Evolutionary conservation across 2,113 vertebrate species (phyloP).

Genomic region (Corythoichthys haematopterus): DNA sequence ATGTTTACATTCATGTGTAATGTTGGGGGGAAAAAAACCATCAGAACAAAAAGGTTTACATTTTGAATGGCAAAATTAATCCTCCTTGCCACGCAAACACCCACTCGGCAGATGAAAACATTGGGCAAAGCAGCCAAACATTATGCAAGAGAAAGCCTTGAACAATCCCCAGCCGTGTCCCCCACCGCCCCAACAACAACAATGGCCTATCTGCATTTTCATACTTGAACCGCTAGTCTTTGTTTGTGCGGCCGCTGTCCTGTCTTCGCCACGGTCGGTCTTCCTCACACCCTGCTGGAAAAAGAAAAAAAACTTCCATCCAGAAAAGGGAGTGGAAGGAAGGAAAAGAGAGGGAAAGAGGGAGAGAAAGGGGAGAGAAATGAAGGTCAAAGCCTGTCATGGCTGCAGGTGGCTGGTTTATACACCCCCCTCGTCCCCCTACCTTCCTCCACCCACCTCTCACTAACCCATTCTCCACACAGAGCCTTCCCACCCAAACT

Average conservation of each 20-base stretch:
- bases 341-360: constrained; percentile 10
- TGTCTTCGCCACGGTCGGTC: constrained; percentile 73
- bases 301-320: constrained; percentile 52
- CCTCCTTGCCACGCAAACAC: constrained; percentile 32
- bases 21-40: constrained; percentile 8
- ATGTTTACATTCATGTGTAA: not conserved
- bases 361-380: constrained; percentile 54
- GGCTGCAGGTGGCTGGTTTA: constrained; percentile 83
- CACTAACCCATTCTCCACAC: constrained; percentile 71
- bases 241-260: constrained; percentile 74
- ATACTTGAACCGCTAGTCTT: constrained; percentile 84
- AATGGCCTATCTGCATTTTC: constrained; percentile 89
- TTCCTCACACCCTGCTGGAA: constrained; percentile 38
- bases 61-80: constrained; percentile 37
- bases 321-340: constrained; percentile 49
- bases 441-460: constrained; percentile 25
- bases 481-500: constrained; percentile 65
- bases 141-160: constrained; percentile 72
- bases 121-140: constrained; percentile 47
- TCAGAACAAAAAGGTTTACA: constrained; percentile 14
- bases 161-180: constrained; percentile 80
- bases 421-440: constrained; percentile 47
- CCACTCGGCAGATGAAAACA: constrained; percentile 53
- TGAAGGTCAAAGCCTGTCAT: constrained; percentile 90
- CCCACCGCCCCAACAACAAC: constrained; percentile 46